These are phyloP conservation scores for Hirtodrosophila cameraria DNA, from an alignment of 2,888 invertebrate genomes.

Conservation along the genomic window DNA sequence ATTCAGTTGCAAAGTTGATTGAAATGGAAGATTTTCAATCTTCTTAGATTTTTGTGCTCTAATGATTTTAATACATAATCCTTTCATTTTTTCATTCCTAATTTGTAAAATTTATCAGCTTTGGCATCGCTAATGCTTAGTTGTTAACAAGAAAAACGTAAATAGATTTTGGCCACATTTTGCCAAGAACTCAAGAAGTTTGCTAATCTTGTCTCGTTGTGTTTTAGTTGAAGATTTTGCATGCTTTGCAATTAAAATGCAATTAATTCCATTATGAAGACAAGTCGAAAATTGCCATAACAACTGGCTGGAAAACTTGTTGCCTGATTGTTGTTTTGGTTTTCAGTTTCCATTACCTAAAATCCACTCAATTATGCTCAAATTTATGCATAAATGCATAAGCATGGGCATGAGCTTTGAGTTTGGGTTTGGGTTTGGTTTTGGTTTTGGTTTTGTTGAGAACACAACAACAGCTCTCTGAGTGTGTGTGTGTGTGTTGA, in stretches of 20 bases:
- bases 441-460: slow-evolving; percentile 10
- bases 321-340: slow-evolving; percentile 37
- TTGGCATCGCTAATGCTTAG: too few relatives aligned
- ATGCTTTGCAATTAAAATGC: slow-evolving; percentile 22
- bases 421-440: slow-evolving; percentile 4
- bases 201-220: neutral
- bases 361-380: slow-evolving; percentile 47
- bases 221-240: neutral
- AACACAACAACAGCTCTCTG: slow-evolving; percentile 8
- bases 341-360: slow-evolving; percentile 31
- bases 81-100: too few relatives aligned
- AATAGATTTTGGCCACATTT: too few relatives aligned
- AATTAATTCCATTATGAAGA: slow-evolving; percentile 12
- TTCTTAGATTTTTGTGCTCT: too few relatives aligned
- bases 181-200: too few relatives aligned
- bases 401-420: slow-evolving; percentile 7
- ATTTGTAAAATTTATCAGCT: too few relatives aligned
- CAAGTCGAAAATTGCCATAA: slow-evolving; percentile 11
- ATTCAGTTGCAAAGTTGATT: too few relatives aligned
- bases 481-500: neutral
- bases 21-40: too few relatives aligned
- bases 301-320: slow-evolving; percentile 14
- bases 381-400: slow-evolving; percentile 53
- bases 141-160: too few relatives aligned
- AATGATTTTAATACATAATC: too few relatives aligned